These are phyloP conservation scores for Amiota communis DNA, from an alignment of 2,888 invertebrate genomes.

Conservation along the genomic window DNA sequence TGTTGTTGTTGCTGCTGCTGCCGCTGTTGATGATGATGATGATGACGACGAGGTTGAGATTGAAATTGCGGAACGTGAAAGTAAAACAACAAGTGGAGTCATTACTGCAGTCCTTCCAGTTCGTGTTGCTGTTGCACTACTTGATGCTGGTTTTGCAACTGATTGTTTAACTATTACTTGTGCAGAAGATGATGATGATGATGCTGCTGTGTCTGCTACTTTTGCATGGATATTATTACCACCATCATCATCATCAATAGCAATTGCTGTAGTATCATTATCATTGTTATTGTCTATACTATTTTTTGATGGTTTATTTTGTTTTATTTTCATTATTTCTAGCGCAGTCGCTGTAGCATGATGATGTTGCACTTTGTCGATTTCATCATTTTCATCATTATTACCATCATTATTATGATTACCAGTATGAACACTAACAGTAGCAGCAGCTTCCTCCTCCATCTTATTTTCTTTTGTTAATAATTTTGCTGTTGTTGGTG, in stretches of 20 bases:
- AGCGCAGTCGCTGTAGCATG: constrained; percentile 20
- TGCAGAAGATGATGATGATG: too few species aligned
- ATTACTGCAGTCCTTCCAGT: constrained; percentile 35
- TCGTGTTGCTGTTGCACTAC: neutral
- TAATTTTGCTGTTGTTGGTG: constrained; percentile 23
- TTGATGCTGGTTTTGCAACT: constrained; percentile 3
- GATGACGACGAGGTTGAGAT: constrained; percentile 32
- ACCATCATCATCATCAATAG: neutral
- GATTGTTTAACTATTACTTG: too few species aligned
- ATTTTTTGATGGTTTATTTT: constrained; percentile 31
- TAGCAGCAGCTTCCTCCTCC: too few species aligned
- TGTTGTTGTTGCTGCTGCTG: constrained; percentile 41
- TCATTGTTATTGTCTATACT: constrained; percentile 46
- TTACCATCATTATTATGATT: neutral
- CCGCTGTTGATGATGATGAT: constrained; percentile 42
- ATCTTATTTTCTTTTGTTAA: too few species aligned
- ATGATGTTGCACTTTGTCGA: constrained; percentile 25
- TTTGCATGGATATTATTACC: too few species aligned
- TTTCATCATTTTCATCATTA: constrained; percentile 15
- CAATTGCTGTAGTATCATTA: constrained; percentile 24
- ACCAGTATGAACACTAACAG: too few species aligned
- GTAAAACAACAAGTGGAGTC: constrained; percentile 58
- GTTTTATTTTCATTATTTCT: neutral
- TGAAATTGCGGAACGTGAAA: constrained; percentile 38
- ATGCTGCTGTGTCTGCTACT: too few species aligned